Base-by-base conservation (phyloP, 2,113 vertebrate species). In the Manacus vitellinus region DNA sequence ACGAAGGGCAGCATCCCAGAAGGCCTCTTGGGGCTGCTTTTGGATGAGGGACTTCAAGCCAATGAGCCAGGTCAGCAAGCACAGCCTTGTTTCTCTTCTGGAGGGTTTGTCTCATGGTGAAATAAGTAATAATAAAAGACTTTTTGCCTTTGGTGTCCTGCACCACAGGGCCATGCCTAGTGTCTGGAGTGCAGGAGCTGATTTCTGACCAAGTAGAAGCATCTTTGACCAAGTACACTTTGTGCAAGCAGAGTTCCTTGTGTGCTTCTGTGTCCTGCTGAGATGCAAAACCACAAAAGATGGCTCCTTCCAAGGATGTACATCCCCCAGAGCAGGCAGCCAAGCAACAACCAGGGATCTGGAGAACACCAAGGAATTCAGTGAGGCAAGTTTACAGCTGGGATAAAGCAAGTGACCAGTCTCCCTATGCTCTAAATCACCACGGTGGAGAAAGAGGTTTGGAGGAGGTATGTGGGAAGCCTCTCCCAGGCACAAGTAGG, bases 31-130 rank as follows among this genome's bases (percentile, higher is more conserved):
- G 33, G 52, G 43, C 46, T 79, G 63, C 51, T 82, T 89, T 92
- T 80, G 51, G 17, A 25, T 1, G 10, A 62, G 25, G 73, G 28
- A 12, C 41, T 88, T 89, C 58, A 82, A 70, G 62, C 37, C 43
- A 83, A 27, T 0, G 3, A 71, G 56, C 12, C 44, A 73, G n/a
- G 31, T 86, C 28, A 66, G 58, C 76, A 92, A 84, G 61, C 61
- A 81, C 22, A 74, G 85, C 31, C 39, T 88, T 85, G 31, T 41
- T 92, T 90, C 14, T 73, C 41, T 88, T 65, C 43, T 85, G 67
- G 43, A 72, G 59, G 5, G 30, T 33, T 75, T 14, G 13, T 92
- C 66, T 90, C 72, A 30, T 30, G 37, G 82, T 79, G 88, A 56
- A 35, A 67, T 39, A 44, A 72, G 62, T 56, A 85, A 82, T 39